These are phyloP conservation scores for Odontothrips loti DNA, from an alignment of 2,888 invertebrate species.

Conservation along the genomic window DNA sequence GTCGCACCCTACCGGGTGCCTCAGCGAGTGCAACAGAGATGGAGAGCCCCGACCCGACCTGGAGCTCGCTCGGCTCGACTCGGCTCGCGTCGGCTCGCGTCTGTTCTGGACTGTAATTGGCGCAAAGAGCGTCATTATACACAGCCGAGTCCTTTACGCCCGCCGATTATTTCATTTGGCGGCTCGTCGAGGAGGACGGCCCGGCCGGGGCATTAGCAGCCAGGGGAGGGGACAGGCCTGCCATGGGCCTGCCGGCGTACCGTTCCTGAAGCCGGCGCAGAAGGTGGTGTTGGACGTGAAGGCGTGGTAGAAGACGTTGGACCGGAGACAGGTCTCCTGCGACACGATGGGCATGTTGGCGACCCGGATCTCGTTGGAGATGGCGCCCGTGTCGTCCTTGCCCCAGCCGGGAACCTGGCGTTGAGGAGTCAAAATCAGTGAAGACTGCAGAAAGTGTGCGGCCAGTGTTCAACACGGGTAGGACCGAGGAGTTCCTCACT, in stretches of 20 bases:
- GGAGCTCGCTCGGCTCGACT: no score
- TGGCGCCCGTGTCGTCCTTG: slow-evolving; percentile 28
- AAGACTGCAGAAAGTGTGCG: no score
- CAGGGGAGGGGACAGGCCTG: neutral
- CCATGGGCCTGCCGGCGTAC: slow-evolving; percentile 12
- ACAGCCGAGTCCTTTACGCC: neutral
- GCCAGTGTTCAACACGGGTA: no score
- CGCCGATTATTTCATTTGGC: neutral
- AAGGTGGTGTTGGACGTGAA: slow-evolving; percentile 32
- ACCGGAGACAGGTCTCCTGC: slow-evolving; percentile 31
- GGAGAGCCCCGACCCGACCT: neutral
- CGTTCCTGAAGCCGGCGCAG: slow-evolving; percentile 34
- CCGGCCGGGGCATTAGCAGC: no score
- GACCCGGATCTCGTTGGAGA: slow-evolving; percentile 28
- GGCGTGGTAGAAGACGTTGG: slow-evolving; percentile 28
- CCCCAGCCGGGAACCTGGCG: slow-evolving; percentile 33
- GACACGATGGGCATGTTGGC: slow-evolving; percentile 33
- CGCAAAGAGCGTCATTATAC: neutral
- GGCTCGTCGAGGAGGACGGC: neutral
- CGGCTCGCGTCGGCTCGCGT: no score
- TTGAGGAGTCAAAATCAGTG: no score
- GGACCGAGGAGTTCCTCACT: no score
- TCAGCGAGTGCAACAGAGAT: no score
- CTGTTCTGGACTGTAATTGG: neutral
- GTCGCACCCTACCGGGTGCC: no score